A percentile compares a stretch with the other conserved stretches of the same genome.
These are phyloP conservation scores for Peromyscus attwateri DNA, from an alignment of 2,797 vertebrate genomes.

Conservation along the genomic window DNA sequence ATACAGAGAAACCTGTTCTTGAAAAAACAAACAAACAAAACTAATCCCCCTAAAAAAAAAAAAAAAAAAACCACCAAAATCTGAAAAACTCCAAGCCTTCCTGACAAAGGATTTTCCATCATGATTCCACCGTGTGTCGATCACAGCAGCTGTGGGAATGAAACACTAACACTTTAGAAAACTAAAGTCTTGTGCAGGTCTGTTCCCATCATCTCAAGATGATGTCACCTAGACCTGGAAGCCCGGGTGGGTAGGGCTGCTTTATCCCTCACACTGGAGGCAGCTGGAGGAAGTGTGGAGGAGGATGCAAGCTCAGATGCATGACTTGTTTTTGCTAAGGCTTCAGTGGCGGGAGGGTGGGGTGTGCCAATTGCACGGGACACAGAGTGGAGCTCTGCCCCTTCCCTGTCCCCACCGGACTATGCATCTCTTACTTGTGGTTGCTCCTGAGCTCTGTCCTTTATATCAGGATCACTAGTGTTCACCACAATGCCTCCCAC, in stretches of 20 bases:
- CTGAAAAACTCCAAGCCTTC: not conserved
- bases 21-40: not conserved
- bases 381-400: not conserved
- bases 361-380: not conserved
- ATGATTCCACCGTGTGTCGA: no score
- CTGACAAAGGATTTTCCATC: not conserved
- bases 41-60: no score
- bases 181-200: no score
- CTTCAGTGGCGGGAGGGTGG: not conserved
- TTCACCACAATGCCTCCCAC: not conserved
- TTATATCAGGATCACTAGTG: not conserved
- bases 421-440: not conserved
- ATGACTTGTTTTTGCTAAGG: not conserved
- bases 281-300: not conserved
- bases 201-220: not conserved
- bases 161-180: not conserved
- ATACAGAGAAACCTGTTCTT: not conserved
- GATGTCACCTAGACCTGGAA: not conserved
- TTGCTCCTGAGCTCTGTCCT: not conserved
- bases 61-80: not conserved
- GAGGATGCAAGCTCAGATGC: not conserved
- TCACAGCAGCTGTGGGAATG: not conserved
- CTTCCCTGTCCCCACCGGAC: rapidly evolving
- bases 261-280: not conserved
- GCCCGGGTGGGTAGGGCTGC: no score